Percentiles rank a stretch among this genome's conserved stretches.
Conservation (phyloP, 2,797 vertebrate genomes). For the Mustela erminea region DNA sequence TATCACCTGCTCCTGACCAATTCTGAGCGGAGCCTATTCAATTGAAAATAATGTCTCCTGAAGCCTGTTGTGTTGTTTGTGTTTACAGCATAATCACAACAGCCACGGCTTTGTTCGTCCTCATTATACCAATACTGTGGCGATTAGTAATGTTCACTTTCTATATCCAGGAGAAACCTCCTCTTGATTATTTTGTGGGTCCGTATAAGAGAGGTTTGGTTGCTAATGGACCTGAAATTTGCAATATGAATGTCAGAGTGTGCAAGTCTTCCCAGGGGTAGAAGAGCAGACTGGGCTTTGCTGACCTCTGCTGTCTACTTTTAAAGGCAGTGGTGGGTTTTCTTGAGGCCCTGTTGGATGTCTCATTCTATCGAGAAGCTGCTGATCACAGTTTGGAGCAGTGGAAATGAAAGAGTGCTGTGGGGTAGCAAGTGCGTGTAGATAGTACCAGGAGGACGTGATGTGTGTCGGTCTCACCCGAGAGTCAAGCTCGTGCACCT, state of each 20-base stretch:
- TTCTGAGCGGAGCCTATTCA: conserved; percentile 48
- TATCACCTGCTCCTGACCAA: conserved; percentile 74
- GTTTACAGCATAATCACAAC: conserved; percentile 69
- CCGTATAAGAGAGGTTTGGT: neutral
- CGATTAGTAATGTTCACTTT: conserved; percentile 66
- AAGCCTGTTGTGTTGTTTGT: conserved; percentile 75
- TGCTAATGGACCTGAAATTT: conserved; percentile 57
- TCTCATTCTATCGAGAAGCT: neutral
- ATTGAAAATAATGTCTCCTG: conserved; percentile 70
- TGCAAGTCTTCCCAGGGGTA: neutral
- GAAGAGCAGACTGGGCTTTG: neutral
- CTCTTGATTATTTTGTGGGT: conserved; percentile 63
- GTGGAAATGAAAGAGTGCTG: neutral
- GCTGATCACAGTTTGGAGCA: neutral
- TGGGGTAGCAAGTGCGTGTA: neutral
- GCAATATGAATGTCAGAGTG: neutral
- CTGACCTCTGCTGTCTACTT: conserved; percentile 78
- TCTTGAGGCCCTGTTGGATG: neutral
- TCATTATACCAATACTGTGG: conserved; percentile 71
- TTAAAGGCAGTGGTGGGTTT: conserved; percentile 35
- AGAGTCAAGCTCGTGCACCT: neutral
- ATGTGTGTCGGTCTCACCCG: neutral
- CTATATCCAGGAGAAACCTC: conserved; percentile 51
- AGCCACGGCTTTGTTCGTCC: conserved; percentile 66
- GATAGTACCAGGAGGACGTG: neutral